Percentiles rank a stretch among this genome's conserved stretches.
Evolutionary conservation across 2,113 vertebrate species (phyloP).

Genomic region (Todiramphus saurophagus): DNA sequence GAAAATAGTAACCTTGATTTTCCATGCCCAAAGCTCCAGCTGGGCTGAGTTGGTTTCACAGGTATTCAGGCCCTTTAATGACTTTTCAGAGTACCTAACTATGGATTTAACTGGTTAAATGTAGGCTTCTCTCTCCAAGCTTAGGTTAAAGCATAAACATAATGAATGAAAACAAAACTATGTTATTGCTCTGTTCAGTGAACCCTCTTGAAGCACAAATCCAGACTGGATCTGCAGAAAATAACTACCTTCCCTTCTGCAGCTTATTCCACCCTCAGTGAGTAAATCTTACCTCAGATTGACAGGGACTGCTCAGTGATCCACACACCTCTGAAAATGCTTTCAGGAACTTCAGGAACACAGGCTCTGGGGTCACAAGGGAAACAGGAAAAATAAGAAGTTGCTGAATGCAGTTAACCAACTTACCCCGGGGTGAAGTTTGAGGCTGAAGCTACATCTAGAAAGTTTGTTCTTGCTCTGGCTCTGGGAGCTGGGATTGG

Average conservation of each 20-base stretch:
- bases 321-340: neutral
- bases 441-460: neutral
- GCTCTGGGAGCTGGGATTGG: neutral
- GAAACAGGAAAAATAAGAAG: neutral
- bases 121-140: neutral
- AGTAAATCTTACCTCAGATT: neutral
- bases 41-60: neutral
- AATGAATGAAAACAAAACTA: neutral
- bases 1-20: neutral
- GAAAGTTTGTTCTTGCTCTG: neutral
- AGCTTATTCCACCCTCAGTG: neutral
- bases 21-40: neutral
- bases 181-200: neutral
- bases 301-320: neutral
- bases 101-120: neutral
- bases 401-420: neutral
- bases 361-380: neutral
- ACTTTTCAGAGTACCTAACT: neutral
- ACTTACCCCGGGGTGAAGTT: neutral
- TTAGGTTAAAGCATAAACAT: neutral
- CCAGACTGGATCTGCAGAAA: neutral
- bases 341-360: neutral
- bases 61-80: neutral
- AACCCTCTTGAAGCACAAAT: neutral
- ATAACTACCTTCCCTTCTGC: neutral